A percentile compares a stretch with the other conserved stretches of the same genome.
Evolutionary conservation across 2,797 vertebrate species (phyloP).

Genomic region (Sebastes cheni): DNA sequence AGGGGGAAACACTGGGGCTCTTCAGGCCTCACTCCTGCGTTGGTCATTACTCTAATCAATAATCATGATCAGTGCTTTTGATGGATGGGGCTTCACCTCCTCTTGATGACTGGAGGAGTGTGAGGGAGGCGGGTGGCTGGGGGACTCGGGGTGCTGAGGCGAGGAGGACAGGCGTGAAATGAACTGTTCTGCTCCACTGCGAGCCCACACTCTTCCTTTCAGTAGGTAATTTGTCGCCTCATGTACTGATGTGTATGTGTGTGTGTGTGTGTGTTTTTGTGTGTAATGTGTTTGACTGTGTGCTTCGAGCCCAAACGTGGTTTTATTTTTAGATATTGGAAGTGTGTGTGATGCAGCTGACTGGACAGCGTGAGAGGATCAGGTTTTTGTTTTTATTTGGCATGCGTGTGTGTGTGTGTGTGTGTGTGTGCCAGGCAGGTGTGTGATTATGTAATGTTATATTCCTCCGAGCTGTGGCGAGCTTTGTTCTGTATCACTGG

Average conservation of each 20-base stretch:
- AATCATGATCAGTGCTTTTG: constrained; percentile 74
- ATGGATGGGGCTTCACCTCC: constrained; percentile 72
- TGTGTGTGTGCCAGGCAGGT: constrained; percentile 28
- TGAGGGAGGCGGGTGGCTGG: constrained; percentile 18
- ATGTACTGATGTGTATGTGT: constrained; percentile 71
- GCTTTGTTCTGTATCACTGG: constrained; percentile 74
- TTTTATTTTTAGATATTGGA: constrained; percentile 61
- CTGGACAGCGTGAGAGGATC: constrained; percentile 29
- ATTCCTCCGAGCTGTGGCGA: constrained; percentile 56
- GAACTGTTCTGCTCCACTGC: constrained; percentile 86
- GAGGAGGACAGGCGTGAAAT: constrained; percentile 87
- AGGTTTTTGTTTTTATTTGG: constrained; percentile 43
- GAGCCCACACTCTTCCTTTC: constrained; percentile 79
- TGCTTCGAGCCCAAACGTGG: constrained; percentile 12
- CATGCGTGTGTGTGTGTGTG: background rate
- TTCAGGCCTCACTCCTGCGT: constrained; percentile 28
- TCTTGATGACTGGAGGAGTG: constrained; percentile 57
- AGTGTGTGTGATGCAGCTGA: constrained; percentile 29
- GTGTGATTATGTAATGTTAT: constrained; percentile 70
- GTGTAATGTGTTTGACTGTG: constrained; percentile 37
- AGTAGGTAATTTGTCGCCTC: constrained; percentile 82
- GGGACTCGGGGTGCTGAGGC: constrained; percentile 64
- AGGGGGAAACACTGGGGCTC: constrained; percentile 26
- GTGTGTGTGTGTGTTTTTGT: constrained; percentile 52
- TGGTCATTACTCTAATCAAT: constrained; percentile 72